phyloP scores from a whole-genome alignment of 2,797 vertebrate genomes.

The Nasua narica region DNA sequence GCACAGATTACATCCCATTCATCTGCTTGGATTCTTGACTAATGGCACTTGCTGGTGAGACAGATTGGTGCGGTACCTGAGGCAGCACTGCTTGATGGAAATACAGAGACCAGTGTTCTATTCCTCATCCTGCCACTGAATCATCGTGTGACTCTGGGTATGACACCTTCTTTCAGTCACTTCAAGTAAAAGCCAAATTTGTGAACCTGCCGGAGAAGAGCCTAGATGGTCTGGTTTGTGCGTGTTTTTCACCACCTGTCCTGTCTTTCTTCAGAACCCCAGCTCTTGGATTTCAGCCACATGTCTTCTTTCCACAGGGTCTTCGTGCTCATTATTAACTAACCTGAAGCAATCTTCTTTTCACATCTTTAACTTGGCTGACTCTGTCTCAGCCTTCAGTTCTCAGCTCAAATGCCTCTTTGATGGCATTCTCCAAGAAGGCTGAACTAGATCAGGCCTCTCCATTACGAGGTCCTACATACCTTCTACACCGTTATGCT shows the following conservation, averaged over 20 bases:
- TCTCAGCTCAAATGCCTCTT: neutral
- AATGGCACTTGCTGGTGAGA: neutral
- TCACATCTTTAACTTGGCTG: neutral
- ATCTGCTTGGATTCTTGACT: neutral
- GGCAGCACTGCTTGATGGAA: neutral
- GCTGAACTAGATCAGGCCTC: neutral
- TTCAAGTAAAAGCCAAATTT: neutral
- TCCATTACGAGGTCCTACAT: neutral
- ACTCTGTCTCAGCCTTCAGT: neutral
- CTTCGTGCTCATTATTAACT: neutral
- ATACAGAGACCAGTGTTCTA: neutral
- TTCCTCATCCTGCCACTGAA: neutral
- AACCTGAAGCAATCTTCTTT: neutral
- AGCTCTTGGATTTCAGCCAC: neutral
- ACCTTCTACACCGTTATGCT: neutral
- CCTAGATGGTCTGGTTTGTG: neutral
- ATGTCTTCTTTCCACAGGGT: neutral
- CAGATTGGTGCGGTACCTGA: neutral
- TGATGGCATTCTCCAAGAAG: neutral
- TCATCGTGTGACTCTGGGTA: neutral
- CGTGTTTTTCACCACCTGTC: neutral
- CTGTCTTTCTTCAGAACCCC: neutral
- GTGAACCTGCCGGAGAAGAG: neutral
- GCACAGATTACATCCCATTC: slow-evolving; percentile 18
- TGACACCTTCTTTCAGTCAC: neutral